Evolutionary conservation across 92 coral and sea anemone species (phyloP), one percentile per base, ranked within the genome.

Genomic region (Epizoanthus illoricatus): DNA sequence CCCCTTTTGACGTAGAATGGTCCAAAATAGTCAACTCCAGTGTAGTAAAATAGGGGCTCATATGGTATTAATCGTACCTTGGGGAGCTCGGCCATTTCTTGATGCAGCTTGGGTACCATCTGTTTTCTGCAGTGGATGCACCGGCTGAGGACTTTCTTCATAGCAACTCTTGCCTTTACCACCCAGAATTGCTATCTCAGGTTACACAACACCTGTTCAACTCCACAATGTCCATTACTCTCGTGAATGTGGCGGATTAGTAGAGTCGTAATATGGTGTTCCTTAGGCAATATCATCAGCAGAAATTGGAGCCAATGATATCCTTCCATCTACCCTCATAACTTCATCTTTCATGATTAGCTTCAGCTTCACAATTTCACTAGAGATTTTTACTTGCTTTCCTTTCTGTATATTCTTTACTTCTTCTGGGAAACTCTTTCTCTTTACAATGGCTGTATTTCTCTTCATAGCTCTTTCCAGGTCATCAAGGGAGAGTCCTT

Each of bases 1-100:
- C 91, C 89, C 49, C 93, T 49, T 70, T 87, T 90, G 3, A 84
- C 86, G n/a, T 73, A 84, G 75, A 87, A 84, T 4, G 93, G 90
- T 2, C 89, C 93, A 63, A 84, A 90, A 56, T 84, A 90, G 64
- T 90, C 93, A 41, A 85, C 86, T 39, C 85, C 88, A 23, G 74
- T 36, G 45, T 87, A 84, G 7, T 74, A 52, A 70, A 87, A 87
- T 13, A 81, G 73, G 4, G 88, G 89, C 73, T 85, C 84, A 24
- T 80, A 88, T 4, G 89, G 86, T 5, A 76, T 85, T 23, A 88
- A 70, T 74, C 89, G 74, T 1, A 73, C 80, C 59, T 73, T 85
- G 28, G 87, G 89, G 67, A 85, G 64, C 8, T 84, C 83, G 5
- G 75, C 72, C 91, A 88, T 88, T 42, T 70, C 58, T 67, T 60